These are phyloP conservation scores for Peromyscus melanophrys DNA, from an alignment of 2,797 vertebrate species.

Conservation along the genomic window DNA sequence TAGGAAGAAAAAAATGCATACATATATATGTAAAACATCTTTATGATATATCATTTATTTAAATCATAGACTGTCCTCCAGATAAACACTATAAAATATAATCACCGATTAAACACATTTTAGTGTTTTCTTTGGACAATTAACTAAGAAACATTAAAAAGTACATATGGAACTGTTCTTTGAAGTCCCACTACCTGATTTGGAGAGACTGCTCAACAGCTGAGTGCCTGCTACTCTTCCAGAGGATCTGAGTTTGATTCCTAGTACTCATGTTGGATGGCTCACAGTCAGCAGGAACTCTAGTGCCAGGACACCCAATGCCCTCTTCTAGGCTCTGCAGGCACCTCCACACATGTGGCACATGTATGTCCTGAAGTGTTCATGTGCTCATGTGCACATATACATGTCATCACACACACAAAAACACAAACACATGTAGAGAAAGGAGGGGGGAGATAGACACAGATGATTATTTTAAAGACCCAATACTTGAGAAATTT, in stretches of 20 bases:
- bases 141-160: background rate
- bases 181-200: background rate
- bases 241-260: background rate
- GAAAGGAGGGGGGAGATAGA: fast-evolving
- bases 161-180: background rate
- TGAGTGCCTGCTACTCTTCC: background rate
- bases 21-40: background rate
- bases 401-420: background rate
- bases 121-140: slow-evolving; percentile 10
- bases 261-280: too few species aligned
- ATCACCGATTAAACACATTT: background rate
- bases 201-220: background rate
- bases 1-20: background rate
- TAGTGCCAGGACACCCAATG: background rate
- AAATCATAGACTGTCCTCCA: background rate
- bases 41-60: background rate
- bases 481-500: slow-evolving; percentile 20
- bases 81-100: background rate
- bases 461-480: background rate
- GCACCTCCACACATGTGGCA: background rate
- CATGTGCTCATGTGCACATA: background rate
- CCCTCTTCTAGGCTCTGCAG: background rate
- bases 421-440: background rate
- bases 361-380: too few species aligned
- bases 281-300: background rate